These are phyloP conservation scores for Scolanthus callimorphus DNA, from an alignment of 92 coral and sea anemone genomes.

Conservation along the genomic window DNA sequence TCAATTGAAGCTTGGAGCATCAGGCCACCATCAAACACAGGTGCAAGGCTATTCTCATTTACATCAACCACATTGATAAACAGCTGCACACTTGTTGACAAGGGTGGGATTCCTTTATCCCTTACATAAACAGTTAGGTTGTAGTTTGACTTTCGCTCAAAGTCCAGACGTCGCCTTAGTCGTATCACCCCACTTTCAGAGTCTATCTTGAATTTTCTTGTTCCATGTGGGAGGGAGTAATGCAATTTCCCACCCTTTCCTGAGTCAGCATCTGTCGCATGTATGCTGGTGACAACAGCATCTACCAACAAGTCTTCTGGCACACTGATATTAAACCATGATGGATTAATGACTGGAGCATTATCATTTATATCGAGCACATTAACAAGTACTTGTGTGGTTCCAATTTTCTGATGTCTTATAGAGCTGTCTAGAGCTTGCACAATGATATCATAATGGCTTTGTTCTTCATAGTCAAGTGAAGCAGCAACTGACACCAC, in stretches of 20 bases:
- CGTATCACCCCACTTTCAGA: slow-evolving; percentile 70
- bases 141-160: slow-evolving; percentile 43
- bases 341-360: slow-evolving; percentile 62
- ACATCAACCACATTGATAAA: slow-evolving; percentile 63
- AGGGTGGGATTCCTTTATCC: slow-evolving; percentile 63
- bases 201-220: slow-evolving; percentile 80
- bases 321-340: slow-evolving; percentile 46
- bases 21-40: slow-evolving; percentile 42
- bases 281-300: slow-evolving; percentile 69
- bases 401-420: slow-evolving; percentile 41
- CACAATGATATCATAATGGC: slow-evolving; percentile 49
- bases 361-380: slow-evolving; percentile 82
- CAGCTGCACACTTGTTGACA: slow-evolving; percentile 50
- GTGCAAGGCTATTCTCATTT: slow-evolving; percentile 59
- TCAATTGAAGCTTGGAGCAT: slow-evolving; percentile 40
- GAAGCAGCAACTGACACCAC: slow-evolving; percentile 45
- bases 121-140: slow-evolving; percentile 74
- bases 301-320: slow-evolving; percentile 72
- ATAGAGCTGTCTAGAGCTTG: slow-evolving; percentile 77
- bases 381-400: slow-evolving; percentile 48
- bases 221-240: slow-evolving; percentile 22
- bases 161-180: slow-evolving; percentile 62
- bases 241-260: slow-evolving; percentile 66
- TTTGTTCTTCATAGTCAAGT: slow-evolving; percentile 76
- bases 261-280: slow-evolving; percentile 81